Evolutionary conservation across 2,888 invertebrate genomes (phyloP), one percentile per base, ranked within the genome.

Genomic region (Pyrrhia umbra): DNA sequence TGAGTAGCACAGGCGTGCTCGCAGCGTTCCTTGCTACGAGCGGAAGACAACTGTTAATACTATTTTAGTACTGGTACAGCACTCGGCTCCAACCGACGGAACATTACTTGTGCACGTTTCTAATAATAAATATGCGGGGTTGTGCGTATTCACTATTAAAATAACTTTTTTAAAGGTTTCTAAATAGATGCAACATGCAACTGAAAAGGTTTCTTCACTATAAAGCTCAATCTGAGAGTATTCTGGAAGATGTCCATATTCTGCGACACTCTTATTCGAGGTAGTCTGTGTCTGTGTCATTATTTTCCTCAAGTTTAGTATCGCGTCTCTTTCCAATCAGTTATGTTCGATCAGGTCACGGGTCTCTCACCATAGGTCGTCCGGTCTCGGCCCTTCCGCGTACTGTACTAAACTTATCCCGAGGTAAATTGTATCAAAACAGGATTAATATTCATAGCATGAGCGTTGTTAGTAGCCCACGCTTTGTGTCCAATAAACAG

Each of bases 41-140:
- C 74, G 74, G 68, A 69, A 58, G 68, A 40, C 42, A 67, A 39
- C 68, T 67, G 68, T 68, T 68, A 52, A 51, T 47, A 52, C 51
- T 72, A 68, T 65, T 68, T 71, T 46, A 42, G 51, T 57, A 23
- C 25, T 8, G 9, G 18, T 50, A 9, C 49, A 20, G 25, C 23
- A 40, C 49, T 39, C 43, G 8, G 8, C 47, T 18, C 15, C 37
- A 16, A 9, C n/a, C 15, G 30, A 43, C 74, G 74, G 68, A 58
- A 23, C 58, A 42, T 39, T 16, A 58, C 21, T 50, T 37, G 49
- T 55, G 27, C 37, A 25, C 23, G 34, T 13, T 0, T 34, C 4
- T n/a, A 13, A 34, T n/a, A 34, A 13, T 34, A n/a, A n/a, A n/a
- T n/a, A 34, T n/a, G n/a, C 2, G 2, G 13, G 2, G 13, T 30